Base-by-base conservation (phyloP, 2,797 vertebrate genomes). In the Aplochiton taeniatus region DNA sequence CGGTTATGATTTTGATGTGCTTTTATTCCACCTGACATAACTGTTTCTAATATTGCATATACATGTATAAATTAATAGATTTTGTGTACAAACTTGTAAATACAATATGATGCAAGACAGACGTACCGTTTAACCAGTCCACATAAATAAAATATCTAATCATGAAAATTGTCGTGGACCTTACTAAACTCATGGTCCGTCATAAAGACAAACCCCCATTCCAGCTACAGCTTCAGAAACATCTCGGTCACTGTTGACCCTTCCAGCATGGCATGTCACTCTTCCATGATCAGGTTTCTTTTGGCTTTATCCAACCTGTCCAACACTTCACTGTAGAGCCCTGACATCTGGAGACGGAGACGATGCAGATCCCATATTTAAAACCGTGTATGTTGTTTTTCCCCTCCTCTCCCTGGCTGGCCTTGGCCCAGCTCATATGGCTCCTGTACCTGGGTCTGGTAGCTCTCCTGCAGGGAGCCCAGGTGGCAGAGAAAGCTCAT, bases 401-500 rank as follows among this genome's bases (percentile, higher is more conserved):
- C 57, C 41, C 52, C 17, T 11, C 42, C 41, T 62, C 63, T 14
- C 9, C 4, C 13, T 6, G 17, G 19, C 9, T 18, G 44, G 55
- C 11, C 46, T 31, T 4, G 48, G 44, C 31, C 43, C 59, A 49
- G 5, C n/a, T n/a, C n/a, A 0, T 63, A 47, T 61, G 49, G 5
- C 17, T 9, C 62, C 18, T 78, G 79, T 84, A 98, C 96, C 89
- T 95, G 93, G 75, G 69, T 86, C 82, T 95, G 93, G 61, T 96
- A 98, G 91, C 72, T 94, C 76, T 89, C 91, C 90, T 91, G 93
- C 86, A 98, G 90, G 12, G 94, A 89, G 70, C 92, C 88, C 46
- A 98, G 90, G 72, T 94, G 87, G 63, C 20, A 77, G 75, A 98
- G 77, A 69, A 98, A 95, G 66, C 88, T 90, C 92, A 98, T 92